These are phyloP conservation scores for Strigamia transsilvanica DNA, from an alignment of 2,888 invertebrate genomes.

Conservation along the genomic window DNA sequence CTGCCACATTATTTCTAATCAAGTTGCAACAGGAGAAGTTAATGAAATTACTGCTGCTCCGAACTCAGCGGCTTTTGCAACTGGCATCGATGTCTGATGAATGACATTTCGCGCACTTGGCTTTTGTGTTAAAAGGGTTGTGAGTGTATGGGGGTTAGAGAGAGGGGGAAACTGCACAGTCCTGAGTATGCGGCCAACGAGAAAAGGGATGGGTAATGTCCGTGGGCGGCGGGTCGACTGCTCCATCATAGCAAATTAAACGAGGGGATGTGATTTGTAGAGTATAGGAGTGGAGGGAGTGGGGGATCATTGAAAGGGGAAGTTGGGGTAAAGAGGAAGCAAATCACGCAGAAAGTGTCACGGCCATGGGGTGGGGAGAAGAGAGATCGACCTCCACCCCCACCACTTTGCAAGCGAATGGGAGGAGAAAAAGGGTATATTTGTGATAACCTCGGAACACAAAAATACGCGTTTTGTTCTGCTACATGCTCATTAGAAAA, in stretches of 20 bases:
- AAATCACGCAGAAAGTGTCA: constrained; percentile 38
- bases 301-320: constrained; percentile 25
- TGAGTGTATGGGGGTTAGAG: background rate
- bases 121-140: constrained; percentile 31
- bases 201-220: constrained; percentile 23
- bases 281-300: background rate
- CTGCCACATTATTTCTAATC: constrained; percentile 24
- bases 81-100: constrained; percentile 27
- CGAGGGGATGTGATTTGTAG: constrained; percentile 38
- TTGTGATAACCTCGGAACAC: constrained; percentile 12
- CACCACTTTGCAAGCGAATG: constrained; percentile 11
- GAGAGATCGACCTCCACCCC: background rate
- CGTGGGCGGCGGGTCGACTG: constrained; percentile 31
- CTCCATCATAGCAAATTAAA: constrained; percentile 38
- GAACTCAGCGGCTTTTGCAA: background rate
- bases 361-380: constrained; percentile 22
- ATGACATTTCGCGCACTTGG: constrained; percentile 15
- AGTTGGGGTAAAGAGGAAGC: constrained; percentile 26
- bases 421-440: constrained; percentile 22
- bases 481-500: background rate
- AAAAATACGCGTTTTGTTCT: background rate
- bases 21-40: constrained; percentile 9
- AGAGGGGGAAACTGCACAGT: background rate
- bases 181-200: constrained; percentile 6
- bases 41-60: background rate